These are phyloP conservation scores for Horisme vitalbata DNA, from an alignment of 2,888 invertebrate species.

Conservation along the genomic window DNA sequence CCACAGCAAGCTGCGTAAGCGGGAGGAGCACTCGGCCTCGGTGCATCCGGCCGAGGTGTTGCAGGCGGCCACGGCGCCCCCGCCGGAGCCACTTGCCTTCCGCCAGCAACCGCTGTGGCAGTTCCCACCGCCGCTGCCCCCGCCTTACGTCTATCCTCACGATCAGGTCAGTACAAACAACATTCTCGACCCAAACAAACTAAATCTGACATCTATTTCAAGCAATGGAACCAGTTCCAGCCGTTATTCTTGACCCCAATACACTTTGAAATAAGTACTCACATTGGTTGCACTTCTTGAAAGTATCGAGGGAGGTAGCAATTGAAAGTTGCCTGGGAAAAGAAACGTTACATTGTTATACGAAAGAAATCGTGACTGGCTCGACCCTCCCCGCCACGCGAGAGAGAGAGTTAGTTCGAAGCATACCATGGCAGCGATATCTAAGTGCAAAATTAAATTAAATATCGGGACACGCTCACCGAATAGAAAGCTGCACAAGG, in stretches of 20 bases:
- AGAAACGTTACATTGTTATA: slow-evolving; percentile 54
- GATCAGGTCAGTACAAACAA: slow-evolving; percentile 87
- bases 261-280: slow-evolving; percentile 53
- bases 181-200: slow-evolving; percentile 22
- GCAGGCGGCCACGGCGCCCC: slow-evolving; percentile 77
- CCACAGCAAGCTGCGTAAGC: slow-evolving; percentile 94
- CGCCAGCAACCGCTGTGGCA: slow-evolving; percentile 91
- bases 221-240: slow-evolving; percentile 58
- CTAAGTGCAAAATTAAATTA: slow-evolving; percentile 77
- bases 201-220: slow-evolving; percentile 46
- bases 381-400: slow-evolving; percentile 69
- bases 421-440: slow-evolving; percentile 60
- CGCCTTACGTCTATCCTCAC: slow-evolving; percentile 89
- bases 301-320: slow-evolving; percentile 42
- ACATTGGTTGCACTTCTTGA: slow-evolving; percentile 45
- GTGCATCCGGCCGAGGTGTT: slow-evolving; percentile 87
- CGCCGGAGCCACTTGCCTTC: slow-evolving; percentile 84
- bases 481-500: slow-evolving; percentile 81
- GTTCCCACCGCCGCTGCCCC: slow-evolving; percentile 91
- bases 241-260: slow-evolving; percentile 74
- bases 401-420: slow-evolving; percentile 71
- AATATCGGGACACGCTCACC: slow-evolving; percentile 77
- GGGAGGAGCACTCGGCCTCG: slow-evolving; percentile 89
- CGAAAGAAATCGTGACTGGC: slow-evolving; percentile 74
- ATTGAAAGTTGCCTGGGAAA: slow-evolving; percentile 62